Evolutionary conservation across 2,113 vertebrate genomes (phyloP).

Genomic region (Stegostoma tigrinum): DNA sequence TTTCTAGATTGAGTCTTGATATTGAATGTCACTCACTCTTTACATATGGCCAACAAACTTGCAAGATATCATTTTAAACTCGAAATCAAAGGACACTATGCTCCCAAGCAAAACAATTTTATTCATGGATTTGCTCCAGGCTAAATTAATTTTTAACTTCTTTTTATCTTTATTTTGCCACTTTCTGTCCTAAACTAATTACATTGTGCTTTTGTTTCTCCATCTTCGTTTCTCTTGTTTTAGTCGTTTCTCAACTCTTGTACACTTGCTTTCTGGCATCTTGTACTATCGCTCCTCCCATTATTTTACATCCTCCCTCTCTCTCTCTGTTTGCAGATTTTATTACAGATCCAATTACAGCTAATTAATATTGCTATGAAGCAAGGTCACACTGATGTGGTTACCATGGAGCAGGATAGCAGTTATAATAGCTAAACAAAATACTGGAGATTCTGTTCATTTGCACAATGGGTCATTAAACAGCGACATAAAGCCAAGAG

Average conservation of each 20-base stretch:
- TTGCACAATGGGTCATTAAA: conserved; percentile 12
- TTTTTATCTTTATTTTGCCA: not conserved
- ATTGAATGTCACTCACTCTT: not conserved
- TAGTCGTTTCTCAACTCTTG: too few relatives aligned
- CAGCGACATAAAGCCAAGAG: not conserved
- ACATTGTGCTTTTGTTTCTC: not conserved
- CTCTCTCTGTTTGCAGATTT: not conserved
- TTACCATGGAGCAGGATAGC: not conserved
- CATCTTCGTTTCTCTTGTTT: not conserved
- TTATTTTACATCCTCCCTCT: not conserved
- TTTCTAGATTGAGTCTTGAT: not conserved
- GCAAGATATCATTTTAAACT: conserved; percentile 11
- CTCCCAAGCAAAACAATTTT: not conserved
- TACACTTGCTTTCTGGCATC: not conserved
- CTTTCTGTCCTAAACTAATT: not conserved
- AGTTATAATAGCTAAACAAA: not conserved
- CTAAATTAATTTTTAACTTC: not conserved
- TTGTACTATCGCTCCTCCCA: not conserved
- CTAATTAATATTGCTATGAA: not conserved
- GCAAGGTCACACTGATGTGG: conserved; percentile 10
- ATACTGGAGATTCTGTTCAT: not conserved
- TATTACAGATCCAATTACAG: conserved; percentile 33
- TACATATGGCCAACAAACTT: not conserved
- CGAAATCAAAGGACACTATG: not conserved
- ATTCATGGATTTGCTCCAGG: too few relatives aligned